Evolutionary conservation across 2,797 vertebrate genomes (phyloP).

Genomic region (Rhynchotus rufescens): DNA sequence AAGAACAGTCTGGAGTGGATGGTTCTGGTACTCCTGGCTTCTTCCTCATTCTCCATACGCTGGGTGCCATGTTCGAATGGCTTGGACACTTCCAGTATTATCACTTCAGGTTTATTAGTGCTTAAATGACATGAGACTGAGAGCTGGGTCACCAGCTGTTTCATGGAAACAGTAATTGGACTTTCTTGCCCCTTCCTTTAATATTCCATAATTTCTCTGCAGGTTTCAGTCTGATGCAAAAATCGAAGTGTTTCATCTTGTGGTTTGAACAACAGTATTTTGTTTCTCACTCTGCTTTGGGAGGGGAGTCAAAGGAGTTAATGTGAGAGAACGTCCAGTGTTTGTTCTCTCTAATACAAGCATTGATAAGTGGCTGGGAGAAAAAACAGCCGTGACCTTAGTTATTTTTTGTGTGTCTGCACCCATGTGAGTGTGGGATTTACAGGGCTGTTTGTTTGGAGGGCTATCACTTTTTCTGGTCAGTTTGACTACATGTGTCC

Average conservation of each 20-base stretch:
- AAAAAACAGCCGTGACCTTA: constrained; percentile 62
- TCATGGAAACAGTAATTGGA: background rate
- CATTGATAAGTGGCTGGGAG: constrained; percentile 66
- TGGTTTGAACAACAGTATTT: background rate
- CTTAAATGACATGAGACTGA: background rate
- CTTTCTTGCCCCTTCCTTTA: background rate
- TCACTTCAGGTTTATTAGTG: background rate
- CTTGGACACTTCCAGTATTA: background rate
- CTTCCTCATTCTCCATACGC: background rate
- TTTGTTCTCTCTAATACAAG: constrained; percentile 46
- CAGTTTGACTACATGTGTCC: background rate
- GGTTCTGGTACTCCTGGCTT: background rate
- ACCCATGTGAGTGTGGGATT: background rate
- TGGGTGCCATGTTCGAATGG: background rate
- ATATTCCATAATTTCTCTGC: background rate
- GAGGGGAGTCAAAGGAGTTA: constrained; percentile 9
- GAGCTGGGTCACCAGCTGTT: background rate
- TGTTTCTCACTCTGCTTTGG: background rate
- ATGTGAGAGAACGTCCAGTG: constrained; percentile 18
- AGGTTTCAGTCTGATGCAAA: accelerated
- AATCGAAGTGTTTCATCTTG: background rate
- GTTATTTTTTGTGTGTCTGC: constrained; percentile 16
- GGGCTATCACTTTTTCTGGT: background rate
- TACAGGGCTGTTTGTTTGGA: background rate
- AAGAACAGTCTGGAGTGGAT: background rate